Evolutionary conservation across 2,113 vertebrate species (phyloP).

Genomic region (Galemys pyrenaicus): DNA sequence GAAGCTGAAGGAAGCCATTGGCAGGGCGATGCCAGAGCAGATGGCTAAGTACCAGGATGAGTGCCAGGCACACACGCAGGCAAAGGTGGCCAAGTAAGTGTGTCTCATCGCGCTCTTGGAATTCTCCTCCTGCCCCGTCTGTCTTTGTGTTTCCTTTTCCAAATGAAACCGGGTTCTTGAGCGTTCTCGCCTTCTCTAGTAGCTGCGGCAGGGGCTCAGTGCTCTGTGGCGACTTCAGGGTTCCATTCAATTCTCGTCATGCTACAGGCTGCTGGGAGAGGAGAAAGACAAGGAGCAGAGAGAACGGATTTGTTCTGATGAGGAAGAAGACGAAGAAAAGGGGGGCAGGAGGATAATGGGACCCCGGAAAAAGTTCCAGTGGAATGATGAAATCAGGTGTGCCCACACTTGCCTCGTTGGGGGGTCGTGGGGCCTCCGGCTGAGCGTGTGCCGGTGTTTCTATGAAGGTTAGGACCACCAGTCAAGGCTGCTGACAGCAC

Average conservation of each 20-base stretch:
- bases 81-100: slow-evolving; percentile 91
- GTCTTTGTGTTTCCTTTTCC: background rate
- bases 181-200: slow-evolving; percentile 10
- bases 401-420: slow-evolving; percentile 63
- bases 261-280: slow-evolving; percentile 89
- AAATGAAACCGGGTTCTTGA: background rate
- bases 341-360: slow-evolving; percentile 87
- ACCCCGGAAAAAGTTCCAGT: slow-evolving; percentile 95
- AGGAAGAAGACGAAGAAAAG: slow-evolving; percentile 91
- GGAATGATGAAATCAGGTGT: slow-evolving; percentile 96
- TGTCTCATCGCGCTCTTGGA: accelerated
- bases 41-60: slow-evolving; percentile 90
- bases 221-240: background rate
- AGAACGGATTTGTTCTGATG: slow-evolving; percentile 87
- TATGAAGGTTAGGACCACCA: slow-evolving; percentile 40
- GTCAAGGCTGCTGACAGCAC: slow-evolving; percentile 47
- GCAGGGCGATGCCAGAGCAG: slow-evolving; percentile 94
- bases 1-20: slow-evolving; percentile 93
- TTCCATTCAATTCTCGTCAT: background rate
- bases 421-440: slow-evolving; percentile 62
- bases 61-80: slow-evolving; percentile 90
- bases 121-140: background rate
- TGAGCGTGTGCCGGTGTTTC: slow-evolving; percentile 52
- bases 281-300: slow-evolving; percentile 90
- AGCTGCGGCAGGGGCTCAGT: background rate